These are phyloP conservation scores for Himalopsyche japonica DNA, from an alignment of 2,888 invertebrate species.

Conservation along the genomic window DNA sequence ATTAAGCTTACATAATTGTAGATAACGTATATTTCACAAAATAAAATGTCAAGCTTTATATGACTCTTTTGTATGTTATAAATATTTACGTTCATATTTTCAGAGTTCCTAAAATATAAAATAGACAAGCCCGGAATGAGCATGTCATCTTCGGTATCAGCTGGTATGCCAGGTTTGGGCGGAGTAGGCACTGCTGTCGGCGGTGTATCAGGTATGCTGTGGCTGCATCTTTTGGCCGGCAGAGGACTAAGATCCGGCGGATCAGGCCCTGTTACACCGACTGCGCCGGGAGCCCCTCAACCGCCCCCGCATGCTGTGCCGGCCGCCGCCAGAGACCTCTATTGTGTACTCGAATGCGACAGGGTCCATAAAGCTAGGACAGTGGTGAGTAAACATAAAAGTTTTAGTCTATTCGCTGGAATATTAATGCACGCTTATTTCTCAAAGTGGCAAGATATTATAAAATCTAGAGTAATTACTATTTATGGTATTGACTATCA, in stretches of 20 bases:
- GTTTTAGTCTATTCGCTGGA: background rate
- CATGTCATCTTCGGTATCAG: conserved; percentile 62
- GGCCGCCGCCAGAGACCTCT: conserved; percentile 76
- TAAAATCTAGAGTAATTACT: too few species aligned
- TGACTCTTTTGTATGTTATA: too few species aligned
- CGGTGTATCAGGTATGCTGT: conserved; percentile 83
- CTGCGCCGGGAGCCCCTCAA: conserved; percentile 57
- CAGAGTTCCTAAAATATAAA: conserved; percentile 90
- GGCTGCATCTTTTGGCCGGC: conserved; percentile 88
- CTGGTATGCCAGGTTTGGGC: conserved; percentile 54
- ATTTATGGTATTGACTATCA: background rate
- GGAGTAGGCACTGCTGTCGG: conserved; percentile 46
- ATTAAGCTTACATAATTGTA: too few species aligned
- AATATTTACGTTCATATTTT: conserved; percentile 42
- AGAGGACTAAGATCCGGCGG: conserved; percentile 76
- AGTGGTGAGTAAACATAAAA: conserved; percentile 65
- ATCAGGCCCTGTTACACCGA: conserved; percentile 71
- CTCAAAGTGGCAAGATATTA: background rate
- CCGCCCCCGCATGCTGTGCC: conserved; percentile 46
- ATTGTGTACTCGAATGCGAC: conserved; percentile 97
- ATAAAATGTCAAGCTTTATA: too few species aligned
- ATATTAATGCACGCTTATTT: too few species aligned
- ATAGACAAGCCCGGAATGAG: conserved; percentile 73
- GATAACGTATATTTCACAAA: too few species aligned
- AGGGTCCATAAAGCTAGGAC: conserved; percentile 95